phyloP scores from a whole-genome alignment of 2,797 vertebrate species.

The Salmo trutta region DNA sequence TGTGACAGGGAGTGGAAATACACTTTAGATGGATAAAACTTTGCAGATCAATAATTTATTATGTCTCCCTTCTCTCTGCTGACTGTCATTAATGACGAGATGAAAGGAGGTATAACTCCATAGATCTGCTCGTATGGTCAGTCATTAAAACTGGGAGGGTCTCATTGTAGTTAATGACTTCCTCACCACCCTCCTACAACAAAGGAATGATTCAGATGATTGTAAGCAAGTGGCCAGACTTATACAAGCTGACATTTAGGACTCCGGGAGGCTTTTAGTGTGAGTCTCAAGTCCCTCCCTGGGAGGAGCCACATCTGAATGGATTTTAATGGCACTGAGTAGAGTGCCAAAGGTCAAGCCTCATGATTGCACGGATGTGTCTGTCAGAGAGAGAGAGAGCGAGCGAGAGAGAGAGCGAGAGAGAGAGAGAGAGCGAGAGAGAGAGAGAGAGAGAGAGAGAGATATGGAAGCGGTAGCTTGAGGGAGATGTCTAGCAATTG shows the following conservation, averaged over 20 bases:
- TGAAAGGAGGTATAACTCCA: constrained; percentile 16
- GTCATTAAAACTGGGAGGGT: background rate
- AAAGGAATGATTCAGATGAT: constrained; percentile 16
- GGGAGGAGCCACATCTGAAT: constrained; percentile 44
- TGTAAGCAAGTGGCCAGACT: constrained; percentile 10
- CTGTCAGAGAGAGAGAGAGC: constrained; percentile 17
- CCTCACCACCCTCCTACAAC: constrained; percentile 5
- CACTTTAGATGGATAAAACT: constrained; percentile 8
- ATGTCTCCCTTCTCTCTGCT: background rate
- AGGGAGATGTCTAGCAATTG: background rate
- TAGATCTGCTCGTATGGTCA: background rate
- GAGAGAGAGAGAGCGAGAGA: background rate
- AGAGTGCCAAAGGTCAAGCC: constrained; percentile 61
- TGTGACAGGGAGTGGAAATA: background rate
- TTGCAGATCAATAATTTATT: constrained; percentile 33
- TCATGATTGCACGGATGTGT: constrained; percentile 38
- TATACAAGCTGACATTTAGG: constrained; percentile 8
- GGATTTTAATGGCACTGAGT: constrained; percentile 61
- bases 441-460: constrained; percentile 8
- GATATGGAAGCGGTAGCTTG: constrained; percentile 17
- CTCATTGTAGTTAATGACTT: background rate
- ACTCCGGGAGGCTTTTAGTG: constrained; percentile 23
- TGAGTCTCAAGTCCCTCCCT: constrained; percentile 19
- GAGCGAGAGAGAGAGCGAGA: background rate
- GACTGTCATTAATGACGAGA: constrained; percentile 23